Percentiles rank a stretch among this genome's conserved stretches.
Evolutionary conservation across 2,113 vertebrate genomes (phyloP).

Genomic region (Pseudolaguvia tuberculata): DNA sequence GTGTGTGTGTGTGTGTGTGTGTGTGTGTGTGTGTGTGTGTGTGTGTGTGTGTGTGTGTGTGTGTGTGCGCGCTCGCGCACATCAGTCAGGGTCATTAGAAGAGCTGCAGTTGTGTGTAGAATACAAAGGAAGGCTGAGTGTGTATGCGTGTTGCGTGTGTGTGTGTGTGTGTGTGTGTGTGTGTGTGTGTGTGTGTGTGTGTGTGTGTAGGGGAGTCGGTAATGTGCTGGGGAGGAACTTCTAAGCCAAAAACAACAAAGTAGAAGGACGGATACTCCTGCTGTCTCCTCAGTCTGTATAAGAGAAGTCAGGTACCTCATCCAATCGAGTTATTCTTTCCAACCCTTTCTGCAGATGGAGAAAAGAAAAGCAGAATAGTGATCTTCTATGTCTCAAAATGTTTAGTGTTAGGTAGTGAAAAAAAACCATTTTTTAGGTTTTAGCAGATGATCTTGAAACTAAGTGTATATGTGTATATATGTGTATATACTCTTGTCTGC

Average conservation of each 20-base stretch:
- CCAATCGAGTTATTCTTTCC: slow-evolving; percentile 22
- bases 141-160: not conserved
- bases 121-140: slow-evolving; percentile 52
- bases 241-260: slow-evolving; percentile 59
- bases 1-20: too few species aligned
- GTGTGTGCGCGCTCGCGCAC: too few species aligned
- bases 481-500: slow-evolving; percentile 55
- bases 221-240: slow-evolving; percentile 52
- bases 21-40: too few species aligned
- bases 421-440: slow-evolving; percentile 22
- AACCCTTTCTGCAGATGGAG: slow-evolving; percentile 22
- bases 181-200: too few species aligned
- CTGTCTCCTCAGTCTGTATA: slow-evolving; percentile 18
- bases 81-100: slow-evolving; percentile 63
- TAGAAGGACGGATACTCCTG: slow-evolving; percentile 52
- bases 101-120: slow-evolving; percentile 65
- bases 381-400: slow-evolving; percentile 3
- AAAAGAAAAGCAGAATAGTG: slow-evolving; percentile 7
- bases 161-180: too few species aligned
- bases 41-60: too few species aligned
- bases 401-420: slow-evolving; percentile 19
- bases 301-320: slow-evolving; percentile 16
- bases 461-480: slow-evolving; percentile 44
- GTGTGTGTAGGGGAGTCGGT: slow-evolving; percentile 11
- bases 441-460: slow-evolving; percentile 41